Conservation (phyloP, 2,888 invertebrate species). For the Oligia strigilis region DNA sequence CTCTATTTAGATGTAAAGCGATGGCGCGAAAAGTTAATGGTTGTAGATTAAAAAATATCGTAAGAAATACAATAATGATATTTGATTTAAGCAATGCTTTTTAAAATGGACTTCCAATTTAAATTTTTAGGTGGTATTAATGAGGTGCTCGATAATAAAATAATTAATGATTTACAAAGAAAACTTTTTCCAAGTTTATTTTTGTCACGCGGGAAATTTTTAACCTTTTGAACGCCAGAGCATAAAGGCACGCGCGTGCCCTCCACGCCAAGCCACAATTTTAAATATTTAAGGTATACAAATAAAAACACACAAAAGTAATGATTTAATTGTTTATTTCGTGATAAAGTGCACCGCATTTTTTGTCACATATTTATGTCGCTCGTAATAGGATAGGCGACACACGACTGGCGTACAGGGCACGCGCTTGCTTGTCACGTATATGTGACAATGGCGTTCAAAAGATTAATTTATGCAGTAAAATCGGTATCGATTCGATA, state of each 20-base stretch:
- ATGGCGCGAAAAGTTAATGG: constrained; percentile 48
- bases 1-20: constrained; percentile 67
- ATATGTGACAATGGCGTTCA: too few species aligned
- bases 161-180: background rate
- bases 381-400: too few species aligned
- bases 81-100: constrained; percentile 51
- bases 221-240: too few species aligned
- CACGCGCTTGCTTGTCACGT: too few species aligned
- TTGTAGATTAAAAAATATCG: constrained; percentile 68
- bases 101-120: constrained; percentile 57
- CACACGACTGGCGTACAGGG: too few species aligned
- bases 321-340: too few species aligned
- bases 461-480: background rate
- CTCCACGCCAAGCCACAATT: too few species aligned
- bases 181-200: background rate
- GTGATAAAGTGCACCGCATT: too few species aligned
- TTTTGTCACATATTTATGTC: too few species aligned
- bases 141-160: constrained; percentile 8
- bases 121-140: constrained; percentile 23
- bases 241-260: too few species aligned
- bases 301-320: too few species aligned
- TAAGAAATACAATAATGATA: constrained; percentile 41
- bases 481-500: background rate
- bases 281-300: too few species aligned
- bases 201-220: background rate